Evolutionary conservation across 2,888 invertebrate genomes (phyloP).

Genomic region (Cetonia aurata): DNA sequence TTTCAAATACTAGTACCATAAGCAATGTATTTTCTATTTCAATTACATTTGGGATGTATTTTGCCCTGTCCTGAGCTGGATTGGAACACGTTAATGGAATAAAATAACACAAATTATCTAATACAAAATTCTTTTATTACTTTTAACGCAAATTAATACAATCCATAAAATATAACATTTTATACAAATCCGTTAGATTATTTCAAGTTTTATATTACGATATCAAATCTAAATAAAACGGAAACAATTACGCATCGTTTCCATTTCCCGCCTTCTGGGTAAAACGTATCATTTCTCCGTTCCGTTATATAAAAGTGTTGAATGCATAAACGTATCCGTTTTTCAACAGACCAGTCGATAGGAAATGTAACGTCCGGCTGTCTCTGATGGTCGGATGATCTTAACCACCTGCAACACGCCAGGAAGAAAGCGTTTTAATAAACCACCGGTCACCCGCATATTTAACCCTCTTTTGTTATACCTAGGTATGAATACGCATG

Average conservation of each 20-base stretch:
- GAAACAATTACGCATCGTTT: slow-evolving; percentile 19
- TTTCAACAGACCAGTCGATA: slow-evolving; percentile 91
- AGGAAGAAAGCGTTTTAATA: slow-evolving; percentile 44
- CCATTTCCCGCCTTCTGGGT: not conserved
- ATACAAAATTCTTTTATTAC: no score
- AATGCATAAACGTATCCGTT: slow-evolving; percentile 21
- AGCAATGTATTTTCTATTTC: no score
- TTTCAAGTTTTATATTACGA: no score
- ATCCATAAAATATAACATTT: no score
- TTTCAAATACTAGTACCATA: no score
- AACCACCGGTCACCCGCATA: slow-evolving; percentile 41
- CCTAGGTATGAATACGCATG: not conserved
- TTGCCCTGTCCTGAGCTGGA: no score
- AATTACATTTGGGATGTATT: no score
- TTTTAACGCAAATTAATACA: no score
- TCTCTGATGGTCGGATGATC: slow-evolving; percentile 97
- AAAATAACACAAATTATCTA: no score
- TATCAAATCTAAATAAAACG: slow-evolving; percentile 10
- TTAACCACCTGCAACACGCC: slow-evolving; percentile 85
- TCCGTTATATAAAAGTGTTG: slow-evolving; percentile 22
- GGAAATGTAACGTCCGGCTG: slow-evolving; percentile 98
- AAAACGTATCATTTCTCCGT: slow-evolving; percentile 7
- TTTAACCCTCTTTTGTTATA: slow-evolving; percentile 7
- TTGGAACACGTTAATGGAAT: no score
- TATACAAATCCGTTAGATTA: no score